Evolutionary conservation across 30 jellyfish, hydroid and myxozoan genomes (phyloP), one percentile per base, ranked within the genome.

Genomic region (Hydractinia echinata): DNA sequence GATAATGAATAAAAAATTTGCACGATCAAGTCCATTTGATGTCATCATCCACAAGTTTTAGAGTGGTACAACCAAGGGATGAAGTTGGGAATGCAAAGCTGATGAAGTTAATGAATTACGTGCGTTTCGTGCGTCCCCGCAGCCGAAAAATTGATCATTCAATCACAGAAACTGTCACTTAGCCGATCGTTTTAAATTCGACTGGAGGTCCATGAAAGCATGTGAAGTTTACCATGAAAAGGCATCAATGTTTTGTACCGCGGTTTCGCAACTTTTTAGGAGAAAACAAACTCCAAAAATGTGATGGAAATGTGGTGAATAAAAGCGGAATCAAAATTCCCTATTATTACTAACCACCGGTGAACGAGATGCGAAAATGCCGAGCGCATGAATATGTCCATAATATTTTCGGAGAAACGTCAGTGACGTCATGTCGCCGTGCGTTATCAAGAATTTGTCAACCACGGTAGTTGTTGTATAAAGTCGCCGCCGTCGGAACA

Each of bases 301-400:
- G 70, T 74, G 13, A 74, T 79, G 68, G 81, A n/a, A n/a, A 84
- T 56, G 72, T 79, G 21, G 73, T 87, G 78, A 50, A 81, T 60
- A 61, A 60, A 20, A 86, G 86, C 21, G 81, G 82, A 19, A 55
- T 92, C 6, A n/a, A 18, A 49, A 8, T 92, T 50, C 61, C 98
- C 98, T 30, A 20, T 92, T 8, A 83, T 92, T 0, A 86, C 89
- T 50, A 92, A 64, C 96, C 88, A 66, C 87, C 94, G 81, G 89
- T 81, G 53, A n/a, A 86, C 98, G 74, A 69, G 97, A 44, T 79
- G 62, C 72, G 97, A n/a, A n/a, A n/a, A 91, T 49, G 88, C 90
- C 20, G 92, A 56, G 96, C 93, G 19, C 98, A 87, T 80, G 96
- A n/a, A 86, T 66, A 92, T 92, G 98, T 79, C 95, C 4, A 82